Percentiles rank a stretch among this genome's conserved stretches.
phyloP scores from a whole-genome alignment of 2,888 invertebrate species.

The Dryocosmus kuriphilus region DNA sequence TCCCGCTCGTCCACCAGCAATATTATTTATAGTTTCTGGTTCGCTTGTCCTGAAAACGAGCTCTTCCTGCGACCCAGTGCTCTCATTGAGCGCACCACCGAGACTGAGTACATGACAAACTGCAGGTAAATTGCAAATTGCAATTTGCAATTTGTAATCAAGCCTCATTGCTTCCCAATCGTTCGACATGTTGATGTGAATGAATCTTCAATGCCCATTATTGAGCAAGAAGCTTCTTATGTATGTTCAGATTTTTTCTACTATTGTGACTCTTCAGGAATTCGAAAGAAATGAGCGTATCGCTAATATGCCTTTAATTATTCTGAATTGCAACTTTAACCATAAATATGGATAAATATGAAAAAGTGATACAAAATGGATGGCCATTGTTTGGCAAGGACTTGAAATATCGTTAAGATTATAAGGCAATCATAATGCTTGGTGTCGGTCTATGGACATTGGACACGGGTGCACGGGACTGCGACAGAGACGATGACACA shows the following conservation, averaged over 20 bases:
- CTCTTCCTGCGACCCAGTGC: constrained; percentile 71
- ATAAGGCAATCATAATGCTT: constrained; percentile 54
- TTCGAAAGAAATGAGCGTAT: constrained; percentile 24
- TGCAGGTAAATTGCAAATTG: constrained; percentile 6
- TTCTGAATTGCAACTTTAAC: background rate
- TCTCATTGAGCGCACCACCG: constrained; percentile 69
- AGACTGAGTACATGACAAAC: constrained; percentile 49
- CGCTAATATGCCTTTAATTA: constrained; percentile 22
- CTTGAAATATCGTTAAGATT: constrained; percentile 30
- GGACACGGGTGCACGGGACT: constrained; percentile 59
- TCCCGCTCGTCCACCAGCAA: constrained; percentile 64
- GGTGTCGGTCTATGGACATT: constrained; percentile 59
- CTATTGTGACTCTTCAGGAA: background rate
- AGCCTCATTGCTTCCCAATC: constrained; percentile 10
- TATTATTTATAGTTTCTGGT: constrained; percentile 74
- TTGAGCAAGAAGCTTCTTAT: constrained; percentile 8
- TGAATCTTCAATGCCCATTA: constrained; percentile 17
- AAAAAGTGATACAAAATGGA: constrained; percentile 4
- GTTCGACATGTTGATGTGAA: constrained; percentile 18
- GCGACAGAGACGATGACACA: constrained; percentile 70
- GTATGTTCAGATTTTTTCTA: constrained; percentile 1
- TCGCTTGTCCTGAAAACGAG: constrained; percentile 71
- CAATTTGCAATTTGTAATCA: constrained; percentile 28
- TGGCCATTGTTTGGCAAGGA: constrained; percentile 34
- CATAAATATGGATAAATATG: background rate